phyloP scores from a whole-genome alignment of 2,113 vertebrate genomes.

The Seriola dumerili region DNA sequence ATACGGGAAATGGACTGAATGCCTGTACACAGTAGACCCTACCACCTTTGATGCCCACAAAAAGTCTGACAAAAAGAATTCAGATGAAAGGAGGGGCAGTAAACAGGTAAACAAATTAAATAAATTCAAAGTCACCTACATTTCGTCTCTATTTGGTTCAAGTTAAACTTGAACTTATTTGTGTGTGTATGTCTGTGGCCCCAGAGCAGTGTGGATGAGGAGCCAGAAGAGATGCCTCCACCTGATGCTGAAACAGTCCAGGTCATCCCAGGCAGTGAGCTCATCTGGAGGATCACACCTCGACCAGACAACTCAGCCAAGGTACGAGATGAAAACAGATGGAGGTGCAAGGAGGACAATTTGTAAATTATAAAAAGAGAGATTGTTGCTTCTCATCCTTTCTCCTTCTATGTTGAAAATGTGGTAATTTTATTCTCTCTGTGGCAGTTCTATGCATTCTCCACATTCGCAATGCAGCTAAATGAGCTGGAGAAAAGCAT shows the following conservation, averaged over 20 bases:
- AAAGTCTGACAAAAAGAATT: constrained; percentile 92
- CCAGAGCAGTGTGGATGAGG: constrained; percentile 87
- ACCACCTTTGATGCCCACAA: constrained; percentile 91
- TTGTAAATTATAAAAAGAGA: not conserved
- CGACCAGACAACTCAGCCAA: constrained; percentile 94
- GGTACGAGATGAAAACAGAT: constrained; percentile 77
- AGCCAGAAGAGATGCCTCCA: constrained; percentile 93
- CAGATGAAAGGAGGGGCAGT: constrained; percentile 92
- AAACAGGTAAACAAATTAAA: constrained; percentile 86
- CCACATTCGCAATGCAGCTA: constrained; percentile 95
- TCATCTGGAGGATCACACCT: constrained; percentile 95
- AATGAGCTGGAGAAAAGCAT: constrained; percentile 95
- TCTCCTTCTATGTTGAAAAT: not conserved
- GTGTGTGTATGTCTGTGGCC: constrained; percentile 4
- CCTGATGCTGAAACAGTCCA: constrained; percentile 94
- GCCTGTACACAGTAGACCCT: constrained; percentile 91
- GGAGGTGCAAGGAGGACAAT: not conserved
- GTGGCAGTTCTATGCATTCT: constrained; percentile 96
- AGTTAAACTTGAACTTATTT: not conserved
- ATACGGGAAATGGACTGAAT: constrained; percentile 99
- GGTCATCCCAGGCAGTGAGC: constrained; percentile 93
- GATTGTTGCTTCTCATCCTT: not conserved
- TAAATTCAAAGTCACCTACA: not conserved
- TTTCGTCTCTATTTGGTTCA: not conserved
- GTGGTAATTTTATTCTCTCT: not conserved